Base-by-base conservation (phyloP, 2,888 invertebrate species). In the Idaea straminata region DNA sequence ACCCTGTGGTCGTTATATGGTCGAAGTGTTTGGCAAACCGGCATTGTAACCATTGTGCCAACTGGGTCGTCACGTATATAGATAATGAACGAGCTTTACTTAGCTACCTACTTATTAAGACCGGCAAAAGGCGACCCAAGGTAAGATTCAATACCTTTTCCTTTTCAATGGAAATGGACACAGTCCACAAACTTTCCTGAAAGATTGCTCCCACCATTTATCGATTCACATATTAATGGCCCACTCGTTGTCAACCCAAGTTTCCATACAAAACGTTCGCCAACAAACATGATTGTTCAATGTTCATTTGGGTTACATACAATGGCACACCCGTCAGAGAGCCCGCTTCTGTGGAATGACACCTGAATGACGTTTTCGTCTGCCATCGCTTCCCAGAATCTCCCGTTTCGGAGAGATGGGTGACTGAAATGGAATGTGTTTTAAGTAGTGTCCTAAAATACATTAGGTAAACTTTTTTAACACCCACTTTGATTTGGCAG, bases 251-350 rank as follows among this genome's bases (percentile, higher is more conserved):
- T 47, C 47, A 47, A 10, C 47, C 47, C 47, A 47, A 47, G 47
- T 47, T 47, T 47, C 47, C 47, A 47, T 47, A 47, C 47, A 47
- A 36, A 47, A 47, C 47, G 47, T 47, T 47, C 47, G 47, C 47
- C 15, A 58, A 58, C 15, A 16, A 58, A 58, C 58, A 58, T 58
- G 16, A 58, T 58, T 57, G 62, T 60, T 59, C 34, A 58, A 58
- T 76, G 74, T 71, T 77, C 78, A 69, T 77, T 76, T 79, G 66
- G 69, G 72, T 73, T 71, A 82, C 82, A 83, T 74, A 62, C 64
- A 68, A 68, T 16, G 69, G 66, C 47, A 47, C 13, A 47, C 66
- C 61, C 68, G 67, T 70, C 70, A 73, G 72, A 15, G 61, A 67
- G 34, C 58, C 58, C 66, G 69, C 65, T 62, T 64, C 71, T 79